Evolutionary conservation across 2,888 invertebrate species (phyloP), one percentile per base, ranked within the genome.

Genomic region (Amphiduros pacificus): DNA sequence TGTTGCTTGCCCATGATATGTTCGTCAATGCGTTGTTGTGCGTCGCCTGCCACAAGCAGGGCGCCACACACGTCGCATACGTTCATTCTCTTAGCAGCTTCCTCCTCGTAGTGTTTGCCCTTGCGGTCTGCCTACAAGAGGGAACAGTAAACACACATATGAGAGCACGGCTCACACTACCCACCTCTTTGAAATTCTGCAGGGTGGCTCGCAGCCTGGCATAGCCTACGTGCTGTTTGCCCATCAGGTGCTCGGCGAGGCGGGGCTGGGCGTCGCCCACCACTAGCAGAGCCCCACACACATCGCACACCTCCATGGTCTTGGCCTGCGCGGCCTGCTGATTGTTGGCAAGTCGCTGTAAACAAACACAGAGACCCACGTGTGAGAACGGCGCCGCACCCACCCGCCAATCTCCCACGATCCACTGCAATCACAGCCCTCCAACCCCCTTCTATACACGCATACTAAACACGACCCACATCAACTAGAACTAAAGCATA

Each of bases 1-100:
- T 99, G 99, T 83, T 98, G 98, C 85, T 99, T 99, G 31, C 98
- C 99, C 87, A 93, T 94, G 61, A 98, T 85, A 85, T 99, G 98
- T 82, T 99, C 98, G 76, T 98, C 97, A 62, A 98, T 93, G 64
- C 99, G 88, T 78, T 96, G 95, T 77, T 96, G 97, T 2, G 97
- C 98, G 84, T 99, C 98, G 9, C 96, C 97, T 9, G 98, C 94
- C 74, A 99, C 98, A n/a, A 99, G 87, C 83, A 99, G 96, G 6
- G 98, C 97, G 1, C 98, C 98, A 81, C 98, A 99, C 1, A 96
- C 93, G 71, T 94, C 93, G 83, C 98, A 99, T 22, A 99, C 98
- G 84, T 97, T 96, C 97, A 98, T 97, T 81, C 94, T 94, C 82
- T 98, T 97, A 17, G 52, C 53, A 28, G 53, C 50, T 44, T 54